phyloP scores from a whole-genome alignment of 2,797 vertebrate species.

The Eospalax fontanierii region DNA sequence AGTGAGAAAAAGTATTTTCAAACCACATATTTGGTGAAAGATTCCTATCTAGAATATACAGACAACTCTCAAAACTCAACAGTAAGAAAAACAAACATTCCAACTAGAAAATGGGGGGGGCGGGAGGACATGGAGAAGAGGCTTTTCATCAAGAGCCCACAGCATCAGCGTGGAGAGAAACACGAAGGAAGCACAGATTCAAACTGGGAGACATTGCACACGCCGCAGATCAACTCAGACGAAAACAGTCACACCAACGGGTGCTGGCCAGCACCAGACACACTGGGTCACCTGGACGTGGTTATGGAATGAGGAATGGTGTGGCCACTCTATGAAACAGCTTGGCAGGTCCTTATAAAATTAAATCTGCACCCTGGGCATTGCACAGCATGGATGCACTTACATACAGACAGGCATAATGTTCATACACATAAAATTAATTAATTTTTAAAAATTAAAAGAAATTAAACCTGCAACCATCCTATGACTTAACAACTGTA shows the following conservation, averaged over 20 bases:
- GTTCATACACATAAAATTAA: too few species aligned
- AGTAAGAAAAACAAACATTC: constrained; percentile 11
- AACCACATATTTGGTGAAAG: constrained; percentile 21
- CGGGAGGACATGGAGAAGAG: constrained; percentile 19
- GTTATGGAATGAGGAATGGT: constrained; percentile 19
- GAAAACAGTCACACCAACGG: constrained; percentile 51
- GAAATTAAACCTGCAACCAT: constrained; percentile 32
- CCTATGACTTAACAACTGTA: background rate
- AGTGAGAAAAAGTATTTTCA: constrained; percentile 37
- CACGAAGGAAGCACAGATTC: constrained; percentile 19
- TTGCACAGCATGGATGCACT: too few species aligned
- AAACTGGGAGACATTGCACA: constrained; percentile 46
- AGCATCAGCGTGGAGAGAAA: background rate
- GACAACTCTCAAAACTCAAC: constrained; percentile 38
- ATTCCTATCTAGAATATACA: constrained; percentile 7
- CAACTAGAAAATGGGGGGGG: background rate
- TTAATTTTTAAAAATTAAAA: too few species aligned
- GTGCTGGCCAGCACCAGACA: constrained; percentile 54
- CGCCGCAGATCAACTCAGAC: constrained; percentile 27
- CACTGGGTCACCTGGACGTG: constrained; percentile 24
- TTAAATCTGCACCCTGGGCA: background rate
- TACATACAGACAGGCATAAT: too few species aligned
- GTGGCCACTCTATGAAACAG: background rate
- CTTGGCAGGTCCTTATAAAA: constrained; percentile 36
- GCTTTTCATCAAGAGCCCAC: background rate